Evolutionary conservation across 2,888 invertebrate species (phyloP), one percentile per base, ranked within the genome.

Genomic region (Synanthedon tipuliformis): DNA sequence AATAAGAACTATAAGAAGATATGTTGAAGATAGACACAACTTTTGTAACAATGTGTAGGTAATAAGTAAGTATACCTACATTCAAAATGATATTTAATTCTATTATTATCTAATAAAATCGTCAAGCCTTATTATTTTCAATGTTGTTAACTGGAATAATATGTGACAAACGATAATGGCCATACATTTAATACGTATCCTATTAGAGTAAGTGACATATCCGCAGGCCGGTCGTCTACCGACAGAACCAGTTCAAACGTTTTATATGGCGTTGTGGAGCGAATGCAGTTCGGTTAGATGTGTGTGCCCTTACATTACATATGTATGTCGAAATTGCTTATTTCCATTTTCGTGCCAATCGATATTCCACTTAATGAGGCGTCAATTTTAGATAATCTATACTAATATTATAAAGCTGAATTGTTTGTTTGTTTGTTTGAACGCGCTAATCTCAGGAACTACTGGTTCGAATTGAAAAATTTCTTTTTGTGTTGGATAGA

Each of bases 201-300:
- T 49, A 10, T 16, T 12, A 49, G 16, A 49, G 23, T 34, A 8
- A 49, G 41, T 57, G 55, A 59, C 59, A 60, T 56, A 59, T 59
- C 59, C 59, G 56, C 40, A 50, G 51, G 48, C 40, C 27, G 51
- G 48, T 45, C 41, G 50, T 56, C 49, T 8, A 49, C 23, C 49
- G 16, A 16, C 48, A 50, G 54, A 62, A 59, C 57, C 51, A 58
- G 63, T 57, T 58, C 60, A 51, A 55, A 48, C 18, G 13, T 50
- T 55, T 10, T 53, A 55, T 52, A 57, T 48, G 59, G 62, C 53
- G 50, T 56, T 59, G 23, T 55, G 52, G 58, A 54, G 56, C 57
- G 50, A 54, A 51, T 51, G 53, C 48, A 45, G 50, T 52, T 56
- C 58, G 54, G 50, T 52, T 56, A 57, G 54, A 57, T 56, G 53